Base-by-base conservation (phyloP, 2,888 invertebrate species). In the Seira ritae region DNA sequence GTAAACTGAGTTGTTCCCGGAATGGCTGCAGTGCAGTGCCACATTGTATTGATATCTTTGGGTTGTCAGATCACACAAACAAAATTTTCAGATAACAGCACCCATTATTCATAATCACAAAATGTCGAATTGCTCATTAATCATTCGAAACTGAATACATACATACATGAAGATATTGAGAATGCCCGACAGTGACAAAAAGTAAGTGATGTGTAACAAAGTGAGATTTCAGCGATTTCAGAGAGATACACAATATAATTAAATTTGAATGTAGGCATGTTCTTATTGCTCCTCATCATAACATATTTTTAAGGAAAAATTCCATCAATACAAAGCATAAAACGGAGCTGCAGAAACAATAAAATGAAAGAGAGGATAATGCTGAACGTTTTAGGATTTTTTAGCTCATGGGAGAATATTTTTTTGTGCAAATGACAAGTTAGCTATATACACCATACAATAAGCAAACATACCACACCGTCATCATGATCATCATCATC, bases 391-490 rank as follows among this genome's bases (percentile, higher is more conserved):
- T 42, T 8, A 12, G 42, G 42, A n/a, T n/a, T n/a, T n/a, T 12
- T 42, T 42, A 42, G 12, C 42, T 42, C 42, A 42, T 42, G 42
- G 42, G 42, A 42, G 42, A 23, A 67, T 15, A 19, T 20, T 67
- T 67, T 20, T 24, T 20, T 20, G 22, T 60, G 69, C 55, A 76
- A 77, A 78, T 46, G 70, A 70, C 62, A 70, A 71, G 70, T 37
- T 19, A 67, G n/a, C n/a, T n/a, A n/a, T n/a, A n/a, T 31, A 69
- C 17, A 60, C 17, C 37, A 66, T 69, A 42, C 42, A 42, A n/a
- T n/a, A n/a, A n/a, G n/a, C n/a, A n/a, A n/a, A n/a, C n/a, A n/a
- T n/a, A n/a, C n/a, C n/a, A n/a, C n/a, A n/a, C n/a, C n/a, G n/a
- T n/a, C n/a, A n/a, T n/a, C n/a, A n/a, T n/a, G n/a, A n/a, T n/a